Evolutionary conservation across 2,888 invertebrate species (phyloP), one percentile per base, ranked within the genome.

Genomic region (Epiblema foenella): DNA sequence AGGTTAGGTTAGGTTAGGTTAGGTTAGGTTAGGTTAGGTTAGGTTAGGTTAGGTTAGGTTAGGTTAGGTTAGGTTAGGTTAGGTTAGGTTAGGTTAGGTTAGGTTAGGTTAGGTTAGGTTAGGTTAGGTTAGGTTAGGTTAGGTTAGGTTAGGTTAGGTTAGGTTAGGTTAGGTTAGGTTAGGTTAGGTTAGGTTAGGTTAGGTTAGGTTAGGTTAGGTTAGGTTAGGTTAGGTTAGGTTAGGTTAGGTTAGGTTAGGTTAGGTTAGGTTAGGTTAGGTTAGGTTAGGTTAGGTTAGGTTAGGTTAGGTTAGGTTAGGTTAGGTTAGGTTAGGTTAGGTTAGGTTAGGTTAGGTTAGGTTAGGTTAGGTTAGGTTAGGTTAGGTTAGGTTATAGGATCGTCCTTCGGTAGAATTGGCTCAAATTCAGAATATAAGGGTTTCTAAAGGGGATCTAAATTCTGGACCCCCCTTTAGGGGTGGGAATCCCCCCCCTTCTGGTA

Each of bases 221-320:
- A 18, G 46, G 62, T 46, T 46, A 46, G 49, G 49, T 46, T 46
- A 71, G 71, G 71, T 71, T 71, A 71, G 71, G 71, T 71, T 75
- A 72, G 73, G 73, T 73, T 73, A 73, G 72, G 75, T 73, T 75
- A 71, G 73, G 73, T 72, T 73, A 74, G 72, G 74, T 74, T 74
- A 72, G n/a, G 71, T 74, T 74, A 74, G 74, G 74, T 74, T 74
- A 73, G 73, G 72, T 69, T 65, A 69, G 58, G 65, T 58, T 58
- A 64, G 54, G 65, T 59, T 59, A 65, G 59, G 59, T 65, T 59
- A 70, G 59, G 58, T 70, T 65, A 65, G 69, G 64, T 65, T 65
- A 64, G 65, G 59, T 65, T 65, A 65, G 69, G 65, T 65, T 70
- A 58, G 59, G 65, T 65, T 64, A 65, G 58, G 65, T 73, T 69